Base-by-base conservation (phyloP, 1,140 invertebrate species). In the Mercenaria mercenaria region DNA sequence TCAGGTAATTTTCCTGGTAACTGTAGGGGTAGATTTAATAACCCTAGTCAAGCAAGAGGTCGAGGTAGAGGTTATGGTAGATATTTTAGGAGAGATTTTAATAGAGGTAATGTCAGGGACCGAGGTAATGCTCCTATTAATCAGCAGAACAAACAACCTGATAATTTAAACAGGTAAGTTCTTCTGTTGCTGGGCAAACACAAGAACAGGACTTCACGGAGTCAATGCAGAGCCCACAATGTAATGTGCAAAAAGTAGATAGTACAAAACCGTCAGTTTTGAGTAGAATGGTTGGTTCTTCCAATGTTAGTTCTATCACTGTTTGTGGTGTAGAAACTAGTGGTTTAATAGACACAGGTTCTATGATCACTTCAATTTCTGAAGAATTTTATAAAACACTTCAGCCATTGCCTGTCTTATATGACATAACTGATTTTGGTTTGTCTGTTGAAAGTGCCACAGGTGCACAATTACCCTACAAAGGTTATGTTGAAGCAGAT, bases 271-370 rank as follows among this genome's bases (percentile, higher is more conserved):
- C 43, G 6, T 47, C 15, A 8, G 43, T 90, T n/a, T 29, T 50
- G 0, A 29, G n/a, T 15, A 61, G 77, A 23, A 13, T 90, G 29
- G 59, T 91, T 52, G 84, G 84, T 59, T 10, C 29, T 8, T 59
- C 34, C 15, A 90, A 82, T 69, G 84, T 79, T 18, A 50, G 43
- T 18, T n/a, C n/a, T 10, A 50, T 82, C 26, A 39, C 2, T 34
- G 41, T 90, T 47, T 3, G 67, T 29, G 83, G 83, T 39, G 0
- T n/a, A 11, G 47, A 39, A 74, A 72, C 23, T 29, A 83, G 72
- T 41, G 89, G 72, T n/a, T 76, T 90, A n/a, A 79, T 90, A 23
- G 89, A 90, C 47, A 74, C 72, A n/a, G 89, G 89, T 10, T 86
- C 89, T 26, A 87, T 90, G 89, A 41, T 90, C 10, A 67, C 76